Conservation (phyloP, 2,113 vertebrate species). For the Ameiurus melas region DNA sequence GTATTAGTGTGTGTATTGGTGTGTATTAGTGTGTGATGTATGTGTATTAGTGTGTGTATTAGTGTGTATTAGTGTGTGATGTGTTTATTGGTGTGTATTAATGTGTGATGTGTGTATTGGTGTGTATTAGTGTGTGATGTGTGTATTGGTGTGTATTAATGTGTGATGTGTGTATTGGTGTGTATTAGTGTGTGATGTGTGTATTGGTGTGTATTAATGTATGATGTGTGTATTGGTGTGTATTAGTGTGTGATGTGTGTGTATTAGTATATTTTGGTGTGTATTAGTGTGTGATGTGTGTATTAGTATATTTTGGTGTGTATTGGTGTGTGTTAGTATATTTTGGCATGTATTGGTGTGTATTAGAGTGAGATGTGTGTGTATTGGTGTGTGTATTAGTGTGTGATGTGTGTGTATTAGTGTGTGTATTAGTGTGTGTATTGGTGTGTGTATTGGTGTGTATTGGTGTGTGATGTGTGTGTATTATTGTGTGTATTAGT, state of each 20-base stretch:
- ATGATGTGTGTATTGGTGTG: not conserved
- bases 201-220: not conserved
- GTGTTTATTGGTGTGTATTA: not conserved
- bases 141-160: too few species aligned
- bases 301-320: not conserved
- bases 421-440: too few species aligned
- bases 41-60: not conserved
- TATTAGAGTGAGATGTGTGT: too few species aligned
- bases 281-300: too few species aligned
- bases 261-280: not conserved
- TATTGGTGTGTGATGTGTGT: not conserved
- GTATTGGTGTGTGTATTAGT: not conserved
- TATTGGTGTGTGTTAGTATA: too few species aligned
- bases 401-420: not conserved
- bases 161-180: not conserved
- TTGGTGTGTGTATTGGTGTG: too few species aligned
- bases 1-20: too few species aligned
- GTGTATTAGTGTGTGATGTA: too few species aligned
- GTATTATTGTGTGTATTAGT: too few species aligned
- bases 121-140: not conserved
- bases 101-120: not conserved
- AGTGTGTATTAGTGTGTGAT: not conserved
- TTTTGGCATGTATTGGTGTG: too few species aligned
- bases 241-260: not conserved
- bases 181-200: not conserved